phyloP scores from a whole-genome alignment of 2,797 vertebrate species.

The Podarcis siculus region DNA sequence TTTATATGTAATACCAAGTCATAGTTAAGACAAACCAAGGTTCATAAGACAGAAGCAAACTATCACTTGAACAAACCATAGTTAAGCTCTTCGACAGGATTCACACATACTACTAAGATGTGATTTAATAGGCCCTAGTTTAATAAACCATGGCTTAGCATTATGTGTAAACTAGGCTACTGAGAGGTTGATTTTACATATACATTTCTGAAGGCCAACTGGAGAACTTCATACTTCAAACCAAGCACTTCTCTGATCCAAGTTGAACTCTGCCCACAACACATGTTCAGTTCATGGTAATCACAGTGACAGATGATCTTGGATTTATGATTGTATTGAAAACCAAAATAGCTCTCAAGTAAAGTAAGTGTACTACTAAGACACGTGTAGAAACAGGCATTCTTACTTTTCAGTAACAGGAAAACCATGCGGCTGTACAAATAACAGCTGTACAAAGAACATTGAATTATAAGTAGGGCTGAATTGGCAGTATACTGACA shows the following conservation, averaged over 20 bases:
- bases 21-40: too few species aligned
- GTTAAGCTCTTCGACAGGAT: too few species aligned
- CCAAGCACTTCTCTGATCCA: background rate
- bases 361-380: background rate
- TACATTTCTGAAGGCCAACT: background rate
- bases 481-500: background rate
- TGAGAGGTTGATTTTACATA: too few species aligned
- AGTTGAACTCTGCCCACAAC: background rate
- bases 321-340: background rate
- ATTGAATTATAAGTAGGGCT: background rate
- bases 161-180: too few species aligned
- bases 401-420: background rate
- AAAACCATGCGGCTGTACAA: background rate
- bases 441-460: background rate
- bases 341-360: background rate
- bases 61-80: too few species aligned
- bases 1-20: too few species aligned
- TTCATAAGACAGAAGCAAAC: too few species aligned
- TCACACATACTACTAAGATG: too few species aligned
- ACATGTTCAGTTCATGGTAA: background rate
- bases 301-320: background rate
- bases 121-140: too few species aligned
- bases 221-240: background rate
- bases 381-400: background rate
- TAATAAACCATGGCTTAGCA: too few species aligned